A percentile compares a stretch with the other conserved stretches of the same genome.
Evolutionary conservation across 2,113 vertebrate genomes (phyloP).

Genomic region (Oceanodroma tethys): DNA sequence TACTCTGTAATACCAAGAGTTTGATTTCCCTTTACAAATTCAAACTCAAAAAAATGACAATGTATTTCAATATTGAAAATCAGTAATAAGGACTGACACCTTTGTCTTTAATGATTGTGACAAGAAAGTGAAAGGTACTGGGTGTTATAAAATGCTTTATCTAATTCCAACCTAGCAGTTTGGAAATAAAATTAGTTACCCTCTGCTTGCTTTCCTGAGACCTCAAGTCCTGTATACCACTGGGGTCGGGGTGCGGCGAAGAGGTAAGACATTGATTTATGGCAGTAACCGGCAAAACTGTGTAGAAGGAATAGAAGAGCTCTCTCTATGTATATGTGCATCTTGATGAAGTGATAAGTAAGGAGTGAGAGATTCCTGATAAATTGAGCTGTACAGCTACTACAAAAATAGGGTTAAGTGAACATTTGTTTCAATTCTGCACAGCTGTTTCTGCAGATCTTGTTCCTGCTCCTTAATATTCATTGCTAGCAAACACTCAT

Average conservation of each 20-base stretch:
- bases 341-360: background rate
- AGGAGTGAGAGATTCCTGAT: background rate
- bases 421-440: slow-evolving; percentile 19
- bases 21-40: background rate
- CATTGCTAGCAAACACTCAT: slow-evolving; percentile 18
- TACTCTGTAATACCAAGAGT: background rate
- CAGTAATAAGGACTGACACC: background rate
- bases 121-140: background rate
- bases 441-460: slow-evolving; percentile 14
- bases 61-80: background rate
- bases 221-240: background rate
- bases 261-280: background rate
- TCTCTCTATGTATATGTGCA: background rate
- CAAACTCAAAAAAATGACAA: background rate
- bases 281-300: background rate
- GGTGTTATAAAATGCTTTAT: background rate
- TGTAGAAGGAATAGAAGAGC: background rate
- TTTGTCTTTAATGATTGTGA: background rate
- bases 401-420: slow-evolving; percentile 38
- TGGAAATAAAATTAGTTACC: background rate
- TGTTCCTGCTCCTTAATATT: slow-evolving; percentile 43
- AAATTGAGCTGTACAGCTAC: background rate
- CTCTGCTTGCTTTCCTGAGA: background rate
- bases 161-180: background rate
- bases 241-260: accelerated